Evolutionary conservation across 1,140 invertebrate species (phyloP).

Genomic region (Sitophilus oryzae): DNA sequence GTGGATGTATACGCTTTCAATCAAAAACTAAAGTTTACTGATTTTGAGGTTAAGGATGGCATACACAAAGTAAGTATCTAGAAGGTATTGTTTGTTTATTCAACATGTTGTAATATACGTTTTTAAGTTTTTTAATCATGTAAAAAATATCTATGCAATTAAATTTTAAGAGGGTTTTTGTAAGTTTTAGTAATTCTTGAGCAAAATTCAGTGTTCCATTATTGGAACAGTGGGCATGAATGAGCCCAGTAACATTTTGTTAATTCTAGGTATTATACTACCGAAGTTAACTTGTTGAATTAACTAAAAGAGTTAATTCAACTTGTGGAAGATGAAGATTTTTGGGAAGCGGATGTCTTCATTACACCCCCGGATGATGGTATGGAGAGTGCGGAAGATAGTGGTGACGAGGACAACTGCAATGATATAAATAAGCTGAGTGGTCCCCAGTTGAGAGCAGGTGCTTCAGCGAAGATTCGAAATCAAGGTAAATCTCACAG

Average conservation of each 20-base stretch:
- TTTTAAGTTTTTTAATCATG: too few species aligned
- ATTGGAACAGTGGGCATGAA: constrained; percentile 16
- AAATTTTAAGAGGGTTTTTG: too few species aligned
- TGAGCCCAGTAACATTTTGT: constrained; percentile 6
- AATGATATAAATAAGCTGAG: constrained; percentile 22
- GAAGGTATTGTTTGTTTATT: too few species aligned
- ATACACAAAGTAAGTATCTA: too few species aligned
- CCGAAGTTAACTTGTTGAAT: too few species aligned
- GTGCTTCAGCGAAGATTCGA: background rate
- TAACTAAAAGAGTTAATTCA: constrained; percentile 16
- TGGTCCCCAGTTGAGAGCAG: constrained; percentile 10
- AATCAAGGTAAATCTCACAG: constrained; percentile 1
- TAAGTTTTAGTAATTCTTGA: too few species aligned
- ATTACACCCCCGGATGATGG: constrained; percentile 19
- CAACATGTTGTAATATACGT: too few species aligned
- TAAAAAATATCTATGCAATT: too few species aligned
- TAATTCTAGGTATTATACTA: constrained; percentile 18
- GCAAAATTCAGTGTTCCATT: constrained; percentile 18
- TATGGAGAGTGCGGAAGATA: constrained; percentile 14
- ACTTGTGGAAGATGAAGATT: constrained; percentile 20
- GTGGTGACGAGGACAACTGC: constrained; percentile 17
- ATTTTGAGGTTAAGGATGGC: too few species aligned
- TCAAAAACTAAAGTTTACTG: too few species aligned
- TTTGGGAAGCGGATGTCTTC: constrained; percentile 19
- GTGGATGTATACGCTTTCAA: too few species aligned